Percentiles rank a stretch among this genome's conserved stretches.
Evolutionary conservation across 2,888 invertebrate genomes (phyloP).

Genomic region (Lycia hirtaria): DNA sequence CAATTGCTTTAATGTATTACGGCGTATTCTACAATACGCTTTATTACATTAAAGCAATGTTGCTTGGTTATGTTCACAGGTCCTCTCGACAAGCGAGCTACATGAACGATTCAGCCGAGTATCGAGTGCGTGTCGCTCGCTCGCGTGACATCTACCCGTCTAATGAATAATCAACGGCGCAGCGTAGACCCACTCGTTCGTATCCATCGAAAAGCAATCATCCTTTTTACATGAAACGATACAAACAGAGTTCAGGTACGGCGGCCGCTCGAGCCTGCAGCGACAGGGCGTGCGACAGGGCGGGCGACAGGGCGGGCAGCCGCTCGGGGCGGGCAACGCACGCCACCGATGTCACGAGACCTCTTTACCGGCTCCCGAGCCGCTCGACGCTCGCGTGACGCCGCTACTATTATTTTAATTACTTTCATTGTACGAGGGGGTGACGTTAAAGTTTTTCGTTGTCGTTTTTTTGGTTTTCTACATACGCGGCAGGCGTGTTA

Average conservation of each 20-base stretch:
- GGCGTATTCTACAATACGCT: no score
- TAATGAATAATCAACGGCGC: slow-evolving; percentile 83
- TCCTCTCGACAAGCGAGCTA: no score
- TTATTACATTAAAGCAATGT: no score
- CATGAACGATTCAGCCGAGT: background rate
- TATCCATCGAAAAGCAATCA: slow-evolving; percentile 78
- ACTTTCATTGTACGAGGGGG: slow-evolving; percentile 71
- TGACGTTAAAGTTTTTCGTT: slow-evolving; percentile 65
- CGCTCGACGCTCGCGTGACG: slow-evolving; percentile 79
- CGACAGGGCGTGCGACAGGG: background rate
- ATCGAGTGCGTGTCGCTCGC: slow-evolving; percentile 75
- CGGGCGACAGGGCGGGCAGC: background rate
- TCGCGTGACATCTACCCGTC: slow-evolving; percentile 81
- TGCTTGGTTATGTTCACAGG: no score
- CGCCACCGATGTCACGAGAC: background rate
- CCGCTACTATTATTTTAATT: slow-evolving; percentile 81
- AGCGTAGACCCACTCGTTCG: slow-evolving; percentile 79
- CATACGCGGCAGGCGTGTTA: slow-evolving; percentile 52
- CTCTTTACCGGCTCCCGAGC: no score
- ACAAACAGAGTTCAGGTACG: slow-evolving; percentile 47
- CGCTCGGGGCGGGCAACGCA: background rate
- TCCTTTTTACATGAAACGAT: slow-evolving; percentile 74
- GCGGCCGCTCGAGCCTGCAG: slow-evolving; percentile 46
- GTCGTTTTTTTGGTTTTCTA: slow-evolving; percentile 56
- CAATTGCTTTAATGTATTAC: no score